phyloP scores from a whole-genome alignment of 2,888 invertebrate species.

The Plagiodera versicolora region DNA sequence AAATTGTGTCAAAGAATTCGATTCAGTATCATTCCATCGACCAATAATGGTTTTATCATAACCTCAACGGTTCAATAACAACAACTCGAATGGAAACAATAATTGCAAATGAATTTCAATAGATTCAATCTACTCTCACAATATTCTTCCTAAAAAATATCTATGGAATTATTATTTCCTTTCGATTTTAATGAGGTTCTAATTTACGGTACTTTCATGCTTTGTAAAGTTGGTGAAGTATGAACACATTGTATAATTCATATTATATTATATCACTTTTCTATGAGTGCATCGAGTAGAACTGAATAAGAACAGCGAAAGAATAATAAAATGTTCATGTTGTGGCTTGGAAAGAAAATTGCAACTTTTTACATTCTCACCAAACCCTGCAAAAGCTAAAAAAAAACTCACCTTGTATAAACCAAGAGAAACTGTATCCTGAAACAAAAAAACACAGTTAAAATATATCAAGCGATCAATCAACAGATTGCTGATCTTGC shows the following conservation, averaged over 20 bases:
- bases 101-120: neutral
- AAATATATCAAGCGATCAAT: neutral
- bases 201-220: neutral
- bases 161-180: neutral
- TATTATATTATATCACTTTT: neutral
- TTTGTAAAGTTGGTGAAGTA: neutral
- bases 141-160: no score
- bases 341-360: neutral
- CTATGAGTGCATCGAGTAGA: no score
- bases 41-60: neutral
- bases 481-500: no score
- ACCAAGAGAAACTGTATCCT: neutral
- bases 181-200: neutral
- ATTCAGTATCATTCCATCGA: neutral
- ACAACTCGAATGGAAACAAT: neutral
- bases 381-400: neutral
- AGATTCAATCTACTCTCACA: no score
- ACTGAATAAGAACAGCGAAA: neutral
- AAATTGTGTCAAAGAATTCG: no score
- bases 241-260: neutral
- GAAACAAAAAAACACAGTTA: neutral
- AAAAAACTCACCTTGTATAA: neutral
- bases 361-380: neutral
- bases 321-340: neutral
- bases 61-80: neutral